Conservation (phyloP, 2,797 vertebrate species). For the Halcyon chelicuti region DNA sequence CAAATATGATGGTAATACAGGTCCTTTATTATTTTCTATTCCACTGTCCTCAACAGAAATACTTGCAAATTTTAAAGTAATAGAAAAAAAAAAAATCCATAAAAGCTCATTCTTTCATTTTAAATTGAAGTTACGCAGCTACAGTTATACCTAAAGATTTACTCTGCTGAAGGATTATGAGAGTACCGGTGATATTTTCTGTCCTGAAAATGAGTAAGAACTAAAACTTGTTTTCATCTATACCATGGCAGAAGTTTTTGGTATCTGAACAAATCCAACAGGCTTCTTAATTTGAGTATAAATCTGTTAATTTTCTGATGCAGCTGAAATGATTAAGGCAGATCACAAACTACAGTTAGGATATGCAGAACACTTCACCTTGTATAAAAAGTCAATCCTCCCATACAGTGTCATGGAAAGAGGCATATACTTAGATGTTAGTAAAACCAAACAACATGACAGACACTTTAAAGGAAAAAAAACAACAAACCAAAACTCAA, state of each 20-base stretch:
- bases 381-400: background rate
- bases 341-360: background rate
- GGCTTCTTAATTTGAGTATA: background rate
- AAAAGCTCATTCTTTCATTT: background rate
- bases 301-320: background rate
- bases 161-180: background rate
- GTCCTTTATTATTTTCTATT: background rate
- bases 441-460: background rate
- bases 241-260: background rate
- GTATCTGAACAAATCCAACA: background rate
- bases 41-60: background rate
- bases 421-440: background rate
- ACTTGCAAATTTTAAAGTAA: background rate
- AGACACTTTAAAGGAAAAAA: background rate
- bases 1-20: background rate
- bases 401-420: background rate
- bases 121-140: background rate
- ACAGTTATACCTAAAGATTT: background rate
- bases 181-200: background rate
- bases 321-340: background rate
- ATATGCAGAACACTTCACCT: background rate
- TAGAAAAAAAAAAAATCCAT: background rate
- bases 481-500: background rate
- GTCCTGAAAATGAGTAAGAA: background rate
- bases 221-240: background rate